A percentile compares a stretch with the other conserved stretches of the same genome.
These are phyloP conservation scores for Alectura lathami DNA, from an alignment of 2,113 vertebrate genomes.

Conservation along the genomic window DNA sequence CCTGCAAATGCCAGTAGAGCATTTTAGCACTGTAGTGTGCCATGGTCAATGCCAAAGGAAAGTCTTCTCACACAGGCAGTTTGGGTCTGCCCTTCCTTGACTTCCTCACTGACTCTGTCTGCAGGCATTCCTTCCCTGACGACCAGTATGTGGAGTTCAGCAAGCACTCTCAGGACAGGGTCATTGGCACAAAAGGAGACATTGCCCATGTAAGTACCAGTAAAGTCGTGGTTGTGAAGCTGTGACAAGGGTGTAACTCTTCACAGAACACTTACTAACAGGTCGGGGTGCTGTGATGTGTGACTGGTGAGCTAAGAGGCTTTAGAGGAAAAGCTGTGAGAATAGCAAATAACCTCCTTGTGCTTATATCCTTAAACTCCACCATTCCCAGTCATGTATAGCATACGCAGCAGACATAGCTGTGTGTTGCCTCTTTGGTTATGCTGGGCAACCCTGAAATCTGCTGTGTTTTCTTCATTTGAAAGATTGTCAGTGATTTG, in stretches of 20 bases:
- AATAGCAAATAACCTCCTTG: not conserved
- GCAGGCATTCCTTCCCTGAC: conserved; percentile 95
- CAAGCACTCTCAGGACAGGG: conserved; percentile 97
- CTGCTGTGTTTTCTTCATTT: not conserved
- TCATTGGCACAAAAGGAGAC: conserved; percentile 97
- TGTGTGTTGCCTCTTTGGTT: not conserved
- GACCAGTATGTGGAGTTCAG: conserved; percentile 99
- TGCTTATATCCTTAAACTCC: not conserved
- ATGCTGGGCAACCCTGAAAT: not conserved
- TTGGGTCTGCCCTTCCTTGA: conserved; percentile 5
- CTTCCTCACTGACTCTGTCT: not conserved
- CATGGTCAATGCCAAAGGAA: not conserved
- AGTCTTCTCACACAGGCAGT: not conserved
- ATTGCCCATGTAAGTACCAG: conserved; percentile 87
- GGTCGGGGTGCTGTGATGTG: not conserved
- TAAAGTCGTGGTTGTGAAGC: not conserved
- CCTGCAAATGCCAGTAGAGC: not conserved
- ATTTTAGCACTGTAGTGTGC: not conserved
- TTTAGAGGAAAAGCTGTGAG: not conserved
- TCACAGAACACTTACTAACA: not conserved
- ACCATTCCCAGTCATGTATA: not conserved
- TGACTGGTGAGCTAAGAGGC: not conserved
- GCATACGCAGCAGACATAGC: no score
- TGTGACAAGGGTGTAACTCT: not conserved
- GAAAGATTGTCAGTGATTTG: not conserved